phyloP scores from a whole-genome alignment of 2,113 vertebrate species.

The Pelecanus crispus region DNA sequence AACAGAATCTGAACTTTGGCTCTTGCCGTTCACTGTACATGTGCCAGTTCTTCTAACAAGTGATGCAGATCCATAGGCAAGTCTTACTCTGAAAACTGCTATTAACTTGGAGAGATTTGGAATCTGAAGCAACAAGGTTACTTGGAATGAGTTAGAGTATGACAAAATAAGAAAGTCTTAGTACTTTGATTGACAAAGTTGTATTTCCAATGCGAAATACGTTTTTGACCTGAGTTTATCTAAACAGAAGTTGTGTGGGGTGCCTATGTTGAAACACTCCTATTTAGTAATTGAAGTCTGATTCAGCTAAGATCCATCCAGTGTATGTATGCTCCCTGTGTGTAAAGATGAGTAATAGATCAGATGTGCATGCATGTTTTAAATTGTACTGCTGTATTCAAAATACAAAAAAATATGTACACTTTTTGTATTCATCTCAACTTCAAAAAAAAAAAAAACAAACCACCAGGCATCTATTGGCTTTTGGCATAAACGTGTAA shows the following conservation, averaged over 20 bases:
- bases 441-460: rapidly evolving
- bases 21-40: neutral
- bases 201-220: neutral
- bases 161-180: neutral
- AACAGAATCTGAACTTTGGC: neutral
- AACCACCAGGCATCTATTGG: neutral
- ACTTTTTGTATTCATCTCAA: neutral
- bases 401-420: neutral
- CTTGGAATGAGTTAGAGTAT: neutral
- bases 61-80: neutral
- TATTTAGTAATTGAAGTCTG: neutral
- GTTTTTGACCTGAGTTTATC: neutral
- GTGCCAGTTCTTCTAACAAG: neutral
- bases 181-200: neutral
- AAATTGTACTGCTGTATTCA: neutral
- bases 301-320: neutral
- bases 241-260: neutral
- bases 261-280: neutral
- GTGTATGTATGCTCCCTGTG: neutral
- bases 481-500: neutral
- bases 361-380: neutral
- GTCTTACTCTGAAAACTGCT: neutral
- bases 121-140: neutral
- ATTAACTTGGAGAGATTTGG: neutral
- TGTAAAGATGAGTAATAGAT: neutral